Evolutionary conservation across 23 tunicate species (phyloP), one percentile per base, ranked within the genome.

Genomic region (Trididemnum clinides): DNA sequence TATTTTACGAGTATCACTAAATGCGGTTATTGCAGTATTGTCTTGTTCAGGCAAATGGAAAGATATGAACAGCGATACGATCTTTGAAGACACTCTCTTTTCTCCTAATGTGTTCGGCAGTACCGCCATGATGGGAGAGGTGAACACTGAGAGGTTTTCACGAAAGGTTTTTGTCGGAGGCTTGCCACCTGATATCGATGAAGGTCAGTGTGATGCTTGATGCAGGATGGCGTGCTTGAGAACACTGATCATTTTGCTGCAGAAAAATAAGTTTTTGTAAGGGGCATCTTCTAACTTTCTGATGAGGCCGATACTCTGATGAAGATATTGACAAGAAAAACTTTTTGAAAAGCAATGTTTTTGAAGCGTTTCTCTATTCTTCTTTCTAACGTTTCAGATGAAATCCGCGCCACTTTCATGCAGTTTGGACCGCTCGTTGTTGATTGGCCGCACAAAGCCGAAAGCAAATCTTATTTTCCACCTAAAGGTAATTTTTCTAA

Each of bases 381-480:
- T n/a, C n/a, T n/a, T n/a, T n/a, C n/a, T 39, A 57, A 39, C 63
- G 27, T 66, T 28, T 25, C 91, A 93, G 98, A 96, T 51, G 95
- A 96, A 80, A 96, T 96, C 33, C 89, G 84, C 69, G 85, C 94
- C 21, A 87, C 87, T 31, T 96, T 96, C 74, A 77, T 88, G 28
- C 85, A 73, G 33, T 96, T 91, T 57, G 99, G 99, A 25, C 84
- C 90, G 7, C 84, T 96, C 33, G 80, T 85, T 18, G 99, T 96
- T 0, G 99, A 96, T 80, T 96, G 99, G 99, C 99, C 99, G 0
- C 99, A 96, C 71, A 96, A 96, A 81, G 92, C 96, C 0, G 99
- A 96, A 63, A 91, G 96, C 83, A 87, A 88, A 74, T 96, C 99
- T 1, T 96, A 88, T 59, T 96, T 96, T 71, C 99, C 99, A 20